Percentiles rank a stretch among this genome's conserved stretches.
phyloP scores from a whole-genome alignment of 1,140 invertebrate species.

The Drosophila miranda region DNA sequence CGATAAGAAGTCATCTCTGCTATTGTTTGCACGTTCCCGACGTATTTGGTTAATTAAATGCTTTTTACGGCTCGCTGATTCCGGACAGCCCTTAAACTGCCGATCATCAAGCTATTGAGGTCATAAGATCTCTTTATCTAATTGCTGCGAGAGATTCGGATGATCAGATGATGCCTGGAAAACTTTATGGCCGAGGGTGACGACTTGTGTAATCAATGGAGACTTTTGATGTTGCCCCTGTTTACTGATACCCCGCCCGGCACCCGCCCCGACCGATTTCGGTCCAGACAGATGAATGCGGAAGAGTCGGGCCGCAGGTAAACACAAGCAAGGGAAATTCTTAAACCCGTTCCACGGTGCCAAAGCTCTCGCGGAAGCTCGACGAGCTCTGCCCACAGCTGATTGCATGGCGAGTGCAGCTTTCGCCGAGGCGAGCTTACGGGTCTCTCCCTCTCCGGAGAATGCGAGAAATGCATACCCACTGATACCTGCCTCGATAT shows the following conservation, averaged over 20 bases:
- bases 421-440: slow-evolving; percentile 11
- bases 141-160: slow-evolving; percentile 16
- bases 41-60: slow-evolving; percentile 41
- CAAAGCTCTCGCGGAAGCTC: slow-evolving; percentile 8
- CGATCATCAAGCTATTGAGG: slow-evolving; percentile 31
- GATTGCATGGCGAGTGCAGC: slow-evolving; percentile 8
- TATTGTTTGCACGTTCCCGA: slow-evolving; percentile 50
- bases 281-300: slow-evolving; percentile 33
- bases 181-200: too few relatives aligned
- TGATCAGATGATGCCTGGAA: slow-evolving; percentile 16
- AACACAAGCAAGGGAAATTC: slow-evolving; percentile 22
- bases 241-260: slow-evolving; percentile 1
- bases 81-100: slow-evolving; percentile 10
- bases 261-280: too few relatives aligned
- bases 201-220: neutral
- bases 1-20: slow-evolving; percentile 34
- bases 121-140: slow-evolving; percentile 45
- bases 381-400: slow-evolving; percentile 12
- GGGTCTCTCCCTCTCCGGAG: too few relatives aligned
- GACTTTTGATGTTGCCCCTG: slow-evolving; percentile 34
- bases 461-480: too few relatives aligned
- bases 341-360: slow-evolving; percentile 43
- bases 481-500: too few relatives aligned
- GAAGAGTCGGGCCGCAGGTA: slow-evolving; percentile 20
- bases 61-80: slow-evolving; percentile 36